phyloP scores from a whole-genome alignment of 2,888 invertebrate genomes.

The Synergus umbraculus region DNA sequence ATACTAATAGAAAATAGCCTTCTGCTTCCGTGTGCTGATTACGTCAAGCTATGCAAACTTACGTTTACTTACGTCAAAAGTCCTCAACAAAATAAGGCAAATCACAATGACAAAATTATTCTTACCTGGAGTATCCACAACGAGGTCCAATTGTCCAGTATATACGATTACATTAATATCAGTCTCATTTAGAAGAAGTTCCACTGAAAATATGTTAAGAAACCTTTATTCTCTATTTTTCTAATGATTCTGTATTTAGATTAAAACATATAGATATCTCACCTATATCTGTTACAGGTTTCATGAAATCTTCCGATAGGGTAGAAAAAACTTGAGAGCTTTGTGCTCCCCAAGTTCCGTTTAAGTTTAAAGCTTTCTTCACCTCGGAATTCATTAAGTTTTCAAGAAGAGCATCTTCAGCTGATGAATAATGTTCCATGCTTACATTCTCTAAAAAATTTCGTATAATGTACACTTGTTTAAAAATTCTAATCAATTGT shows the following conservation, averaged over 20 bases:
- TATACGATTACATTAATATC: slow-evolving; percentile 84
- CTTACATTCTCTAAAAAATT: slow-evolving; percentile 57
- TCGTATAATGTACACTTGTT: neutral
- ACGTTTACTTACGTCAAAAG: neutral
- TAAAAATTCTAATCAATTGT: neutral
- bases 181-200: slow-evolving; percentile 84
- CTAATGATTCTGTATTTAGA: too few species aligned
- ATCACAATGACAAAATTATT: neutral
- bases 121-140: slow-evolving; percentile 89
- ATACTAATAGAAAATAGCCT: neutral
- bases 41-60: neutral
- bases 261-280: slow-evolving; percentile 47
- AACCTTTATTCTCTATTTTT: neutral
- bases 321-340: slow-evolving; percentile 81
- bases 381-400: slow-evolving; percentile 87
- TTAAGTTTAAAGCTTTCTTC: slow-evolving; percentile 82
- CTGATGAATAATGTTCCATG: neutral
- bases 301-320: slow-evolving; percentile 87
- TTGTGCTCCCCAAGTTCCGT: slow-evolving; percentile 81
- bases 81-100: neutral
- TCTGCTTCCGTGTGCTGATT: neutral
- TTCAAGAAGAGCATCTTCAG: slow-evolving; percentile 71
- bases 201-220: slow-evolving; percentile 79
- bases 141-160: slow-evolving; percentile 90
- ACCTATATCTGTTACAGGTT: slow-evolving; percentile 86